phyloP scores from a whole-genome alignment of 2,113 vertebrate species.

The Podilymbus podiceps region DNA sequence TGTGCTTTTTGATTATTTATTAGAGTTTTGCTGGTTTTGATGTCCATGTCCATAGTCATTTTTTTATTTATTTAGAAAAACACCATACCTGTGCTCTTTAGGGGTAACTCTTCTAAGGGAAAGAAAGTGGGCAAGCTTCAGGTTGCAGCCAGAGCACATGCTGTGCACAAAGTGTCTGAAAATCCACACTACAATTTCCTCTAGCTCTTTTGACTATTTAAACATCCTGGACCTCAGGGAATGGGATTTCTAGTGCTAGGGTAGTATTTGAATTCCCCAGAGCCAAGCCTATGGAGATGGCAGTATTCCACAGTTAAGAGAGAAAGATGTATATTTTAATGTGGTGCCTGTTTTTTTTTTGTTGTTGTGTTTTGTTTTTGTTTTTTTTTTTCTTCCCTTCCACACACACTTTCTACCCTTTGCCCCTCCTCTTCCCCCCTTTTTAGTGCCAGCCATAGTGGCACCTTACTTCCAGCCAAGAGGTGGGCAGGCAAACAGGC shows the following conservation, averaged over 20 bases:
- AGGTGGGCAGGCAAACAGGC: slow-evolving; percentile 77
- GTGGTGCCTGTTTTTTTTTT: slow-evolving; percentile 45
- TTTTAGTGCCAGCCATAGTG: slow-evolving; percentile 72
- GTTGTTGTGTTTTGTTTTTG: background rate
- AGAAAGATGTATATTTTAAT: slow-evolving; percentile 67
- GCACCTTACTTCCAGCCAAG: slow-evolving; percentile 73
- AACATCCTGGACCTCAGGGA: background rate
- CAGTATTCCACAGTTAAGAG: slow-evolving; percentile 37
- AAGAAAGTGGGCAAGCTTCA: background rate
- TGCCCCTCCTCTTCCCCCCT: slow-evolving; percentile 67
- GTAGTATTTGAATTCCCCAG: background rate
- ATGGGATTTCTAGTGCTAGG: slow-evolving; percentile 9
- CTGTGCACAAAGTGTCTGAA: background rate
- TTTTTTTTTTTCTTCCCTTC: slow-evolving; percentile 68
- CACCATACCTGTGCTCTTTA: background rate
- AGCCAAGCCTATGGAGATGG: slow-evolving; percentile 19
- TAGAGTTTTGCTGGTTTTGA: background rate
- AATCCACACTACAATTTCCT: background rate
- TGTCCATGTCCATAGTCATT: background rate
- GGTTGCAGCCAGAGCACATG: background rate
- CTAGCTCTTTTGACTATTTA: background rate
- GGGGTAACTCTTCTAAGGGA: background rate
- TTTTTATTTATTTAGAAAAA: background rate
- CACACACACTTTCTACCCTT: slow-evolving; percentile 74
- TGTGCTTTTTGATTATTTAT: background rate